phyloP scores from a whole-genome alignment of 2,113 vertebrate species.

The Neodontobutis hainanensis region DNA sequence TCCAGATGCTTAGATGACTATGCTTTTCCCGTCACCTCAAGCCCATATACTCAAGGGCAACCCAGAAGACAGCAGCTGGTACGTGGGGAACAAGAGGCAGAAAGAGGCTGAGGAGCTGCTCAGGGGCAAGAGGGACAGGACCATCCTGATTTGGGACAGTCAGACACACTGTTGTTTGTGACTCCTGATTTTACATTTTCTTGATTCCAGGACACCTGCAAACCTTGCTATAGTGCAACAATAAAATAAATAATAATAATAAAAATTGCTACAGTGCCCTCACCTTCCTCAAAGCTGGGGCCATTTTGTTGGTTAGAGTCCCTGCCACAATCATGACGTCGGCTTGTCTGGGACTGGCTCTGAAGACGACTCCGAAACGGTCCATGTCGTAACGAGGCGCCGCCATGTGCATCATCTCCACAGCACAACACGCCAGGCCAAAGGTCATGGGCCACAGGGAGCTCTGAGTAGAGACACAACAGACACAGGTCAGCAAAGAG shows the following conservation, averaged over 20 bases:
- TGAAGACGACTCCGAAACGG: conserved; percentile 94
- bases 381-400: conserved; percentile 98
- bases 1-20: no score
- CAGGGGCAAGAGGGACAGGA: no score
- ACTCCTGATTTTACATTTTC: no score
- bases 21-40: no score
- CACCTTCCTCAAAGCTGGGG: conserved; percentile 93
- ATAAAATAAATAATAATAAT: background rate
- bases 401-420: conserved; percentile 99
- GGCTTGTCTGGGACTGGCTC: conserved; percentile 91
- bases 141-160: no score
- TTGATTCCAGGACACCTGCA: no score
- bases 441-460: conserved; percentile 99
- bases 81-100: no score
- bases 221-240: background rate
- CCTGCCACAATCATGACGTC: conserved; percentile 98
- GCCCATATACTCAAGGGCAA: no score
- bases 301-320: conserved; percentile 97
- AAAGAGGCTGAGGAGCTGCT: no score
- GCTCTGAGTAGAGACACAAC: conserved; percentile 76
- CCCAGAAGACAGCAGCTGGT: no score
- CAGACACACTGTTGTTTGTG: no score
- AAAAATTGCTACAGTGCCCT: background rate
- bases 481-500: background rate
- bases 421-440: conserved; percentile 92